These are phyloP conservation scores for Smutsia temminckii DNA, from an alignment of 2,797 vertebrate species.

Conservation along the genomic window DNA sequence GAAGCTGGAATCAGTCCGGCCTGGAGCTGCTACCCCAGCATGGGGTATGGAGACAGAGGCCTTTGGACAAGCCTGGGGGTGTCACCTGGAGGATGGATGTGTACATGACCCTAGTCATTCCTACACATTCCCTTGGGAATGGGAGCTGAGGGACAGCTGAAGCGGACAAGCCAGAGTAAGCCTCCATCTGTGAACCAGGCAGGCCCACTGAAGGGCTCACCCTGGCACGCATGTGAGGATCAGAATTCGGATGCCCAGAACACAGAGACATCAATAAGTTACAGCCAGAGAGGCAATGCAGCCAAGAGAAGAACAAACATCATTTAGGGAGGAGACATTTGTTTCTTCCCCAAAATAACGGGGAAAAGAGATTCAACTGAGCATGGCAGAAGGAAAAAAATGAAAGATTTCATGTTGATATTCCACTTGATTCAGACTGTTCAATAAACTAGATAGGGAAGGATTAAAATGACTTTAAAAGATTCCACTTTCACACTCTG, in stretches of 20 bases:
- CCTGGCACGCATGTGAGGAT: neutral
- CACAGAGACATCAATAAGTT: neutral
- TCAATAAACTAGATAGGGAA: neutral
- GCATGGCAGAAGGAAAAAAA: neutral
- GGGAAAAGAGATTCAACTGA: neutral
- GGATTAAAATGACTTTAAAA: neutral
- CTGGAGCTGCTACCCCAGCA: neutral
- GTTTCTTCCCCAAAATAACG: neutral
- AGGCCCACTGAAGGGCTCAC: neutral
- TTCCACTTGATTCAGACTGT: neutral
- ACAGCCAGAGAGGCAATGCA: neutral
- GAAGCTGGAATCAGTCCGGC: neutral
- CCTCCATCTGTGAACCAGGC: neutral
- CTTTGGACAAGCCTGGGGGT: rapidly evolving
- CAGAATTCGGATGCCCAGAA: too few relatives aligned
- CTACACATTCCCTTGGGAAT: neutral
- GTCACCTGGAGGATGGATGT: neutral
- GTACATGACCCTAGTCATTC: neutral
- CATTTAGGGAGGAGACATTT: neutral
- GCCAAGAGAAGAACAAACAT: neutral
- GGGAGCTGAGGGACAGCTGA: neutral
- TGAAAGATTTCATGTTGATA: neutral
- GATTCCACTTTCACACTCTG: neutral
- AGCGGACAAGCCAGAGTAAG: neutral
- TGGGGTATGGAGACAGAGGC: neutral